Base-by-base conservation (phyloP, 2,888 invertebrate species). In the Nemurella pictetii region DNA sequence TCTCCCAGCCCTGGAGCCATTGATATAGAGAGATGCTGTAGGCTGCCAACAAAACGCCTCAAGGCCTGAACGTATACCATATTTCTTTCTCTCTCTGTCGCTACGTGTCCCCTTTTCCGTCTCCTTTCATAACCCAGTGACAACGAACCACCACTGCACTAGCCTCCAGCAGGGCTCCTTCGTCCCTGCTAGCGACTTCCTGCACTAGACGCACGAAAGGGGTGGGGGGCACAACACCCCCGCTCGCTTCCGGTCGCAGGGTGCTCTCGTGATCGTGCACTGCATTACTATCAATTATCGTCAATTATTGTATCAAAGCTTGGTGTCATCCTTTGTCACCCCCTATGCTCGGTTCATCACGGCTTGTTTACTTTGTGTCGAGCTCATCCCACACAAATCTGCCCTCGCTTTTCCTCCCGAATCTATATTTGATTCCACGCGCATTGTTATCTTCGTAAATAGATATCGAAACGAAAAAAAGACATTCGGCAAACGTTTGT, bases 221-320 rank as follows among this genome's bases (percentile, higher is more conserved):
- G 78, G 35, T 25, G 55, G 81, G 82, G 72, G 72, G 82, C 20
- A 82, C n/a, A 25, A 55, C 82, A 82, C 82, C 55, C 82, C 72
- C 80, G 25, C 82, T n/a, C 82, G 82, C 20, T 12, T 82, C 82
- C 82, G 82, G 82, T 36, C 82, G 55, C 55, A 2, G 82, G 55
- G 55, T 55, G 55, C 55, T 55, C 55, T 55, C 55, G 55, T 20
- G 55, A 55, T 55, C 55, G 55, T 3, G 55, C 55, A 55, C 55
- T 7, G 55, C 55, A 55, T 55, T 12, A 55, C 55, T 55, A 55
- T 55, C 55, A 55, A 55, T 55, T 55, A 55, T 55, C 55, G 55
- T 55, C 55, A 55, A 55, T 55, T 55, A 55, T 55, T 55, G 55
- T 55, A 55, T 55, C 55, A 55, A 55, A 55, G 55, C 55, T 55